Evolutionary conservation across 2,888 invertebrate species (phyloP).

Genomic region (Cryptophagus acutangulus): DNA sequence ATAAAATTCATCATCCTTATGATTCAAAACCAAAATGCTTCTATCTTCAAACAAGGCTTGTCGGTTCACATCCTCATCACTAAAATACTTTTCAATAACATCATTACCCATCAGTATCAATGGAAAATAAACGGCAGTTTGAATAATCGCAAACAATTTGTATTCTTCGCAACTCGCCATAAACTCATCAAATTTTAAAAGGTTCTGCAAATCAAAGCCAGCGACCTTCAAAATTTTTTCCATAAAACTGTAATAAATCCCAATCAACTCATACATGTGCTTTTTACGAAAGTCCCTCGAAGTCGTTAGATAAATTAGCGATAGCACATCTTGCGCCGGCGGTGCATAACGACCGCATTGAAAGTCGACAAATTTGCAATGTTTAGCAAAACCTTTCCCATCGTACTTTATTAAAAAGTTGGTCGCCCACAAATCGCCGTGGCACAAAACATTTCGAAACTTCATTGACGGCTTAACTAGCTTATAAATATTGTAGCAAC

Average conservation of each 20-base stretch:
- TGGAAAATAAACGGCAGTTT: constrained; percentile 37
- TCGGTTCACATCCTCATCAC: constrained; percentile 27
- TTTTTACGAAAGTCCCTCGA: constrained; percentile 31
- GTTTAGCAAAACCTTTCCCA: constrained; percentile 22
- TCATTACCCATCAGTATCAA: constrained; percentile 32
- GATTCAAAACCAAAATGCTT: constrained; percentile 29
- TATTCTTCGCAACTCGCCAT: constrained; percentile 39
- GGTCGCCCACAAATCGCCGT: constrained; percentile 62
- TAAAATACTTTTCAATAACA: constrained; percentile 28
- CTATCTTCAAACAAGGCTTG: constrained; percentile 34
- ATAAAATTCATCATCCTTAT: constrained; percentile 31
- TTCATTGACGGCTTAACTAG: constrained; percentile 41
- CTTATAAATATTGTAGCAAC: constrained; percentile 30
- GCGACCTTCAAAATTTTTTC: constrained; percentile 31
- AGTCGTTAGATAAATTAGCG: constrained; percentile 37
- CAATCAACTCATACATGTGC: constrained; percentile 34
- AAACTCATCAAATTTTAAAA: constrained; percentile 36
- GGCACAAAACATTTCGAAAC: constrained; percentile 54
- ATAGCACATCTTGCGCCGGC: constrained; percentile 60
- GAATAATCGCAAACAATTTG: constrained; percentile 36
- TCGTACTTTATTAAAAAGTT: constrained; percentile 47
- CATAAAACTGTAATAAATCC: constrained; percentile 39
- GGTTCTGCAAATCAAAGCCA: constrained; percentile 27
- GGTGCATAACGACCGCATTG: constrained; percentile 54
- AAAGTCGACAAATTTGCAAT: constrained; percentile 44